Conservation (phyloP, 2,797 vertebrate genomes). For the Propithecus deckenii region DNA sequence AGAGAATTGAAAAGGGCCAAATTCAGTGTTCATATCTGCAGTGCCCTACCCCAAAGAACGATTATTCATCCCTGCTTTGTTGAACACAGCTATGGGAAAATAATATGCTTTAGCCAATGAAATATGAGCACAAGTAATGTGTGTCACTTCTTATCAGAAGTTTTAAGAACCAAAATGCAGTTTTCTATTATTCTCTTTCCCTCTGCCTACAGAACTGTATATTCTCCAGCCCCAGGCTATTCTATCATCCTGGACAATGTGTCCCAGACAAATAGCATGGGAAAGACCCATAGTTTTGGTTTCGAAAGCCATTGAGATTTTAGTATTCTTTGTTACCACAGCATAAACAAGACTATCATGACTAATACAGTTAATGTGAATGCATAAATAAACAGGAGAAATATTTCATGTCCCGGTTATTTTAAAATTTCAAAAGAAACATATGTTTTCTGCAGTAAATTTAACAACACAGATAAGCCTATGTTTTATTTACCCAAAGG, state of each 20-base stretch:
- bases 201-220: not conserved
- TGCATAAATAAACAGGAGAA: not conserved
- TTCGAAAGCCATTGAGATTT: not conserved
- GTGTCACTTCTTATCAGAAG: not conserved
- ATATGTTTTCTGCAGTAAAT: not conserved
- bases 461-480: not conserved
- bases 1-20: not conserved
- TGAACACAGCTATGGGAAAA: not conserved
- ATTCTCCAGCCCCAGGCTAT: not conserved
- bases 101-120: not conserved
- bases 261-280: not conserved
- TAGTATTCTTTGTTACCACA: not conserved
- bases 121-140: not conserved
- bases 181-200: not conserved
- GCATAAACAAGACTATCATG: not conserved
- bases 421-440: constrained; percentile 27
- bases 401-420: not conserved
- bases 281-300: not conserved
- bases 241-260: not conserved
- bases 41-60: not conserved
- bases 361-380: not conserved
- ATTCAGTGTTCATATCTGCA: not conserved
- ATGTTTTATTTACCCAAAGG: not conserved
- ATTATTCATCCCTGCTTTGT: not conserved
- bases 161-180: not conserved